These are phyloP conservation scores for Drosophila imparisetae DNA, from an alignment of 2,888 invertebrate genomes.

Conservation along the genomic window DNA sequence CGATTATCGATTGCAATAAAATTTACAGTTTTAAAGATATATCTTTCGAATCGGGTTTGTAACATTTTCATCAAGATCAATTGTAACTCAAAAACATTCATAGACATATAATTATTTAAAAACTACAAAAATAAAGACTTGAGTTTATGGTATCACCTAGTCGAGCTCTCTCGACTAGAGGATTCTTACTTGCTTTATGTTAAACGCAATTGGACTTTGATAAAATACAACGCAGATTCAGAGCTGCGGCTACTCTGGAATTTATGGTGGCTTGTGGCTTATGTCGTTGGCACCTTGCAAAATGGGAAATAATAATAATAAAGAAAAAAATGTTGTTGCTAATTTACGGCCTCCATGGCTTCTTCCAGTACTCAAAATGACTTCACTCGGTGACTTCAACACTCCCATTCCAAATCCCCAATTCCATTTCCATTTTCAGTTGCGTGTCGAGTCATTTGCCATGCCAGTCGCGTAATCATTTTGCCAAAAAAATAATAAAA, in stretches of 20 bases:
- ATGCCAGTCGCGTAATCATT: constrained; percentile 47
- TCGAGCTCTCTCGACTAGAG: not conserved
- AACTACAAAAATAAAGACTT: not conserved
- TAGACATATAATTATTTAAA: not conserved
- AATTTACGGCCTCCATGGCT: constrained; percentile 33
- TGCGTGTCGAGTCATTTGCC: constrained; percentile 38
- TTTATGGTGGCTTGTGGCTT: constrained; percentile 4
- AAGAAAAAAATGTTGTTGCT: constrained; percentile 19
- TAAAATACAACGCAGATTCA: constrained; percentile 39
- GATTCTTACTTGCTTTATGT: not conserved
- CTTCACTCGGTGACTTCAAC: constrained; percentile 10
- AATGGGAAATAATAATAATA: not conserved
- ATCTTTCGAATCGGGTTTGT: not conserved
- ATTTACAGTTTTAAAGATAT: not conserved
- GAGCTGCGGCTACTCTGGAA: constrained; percentile 23
- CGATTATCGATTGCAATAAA: not conserved
- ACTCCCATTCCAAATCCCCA: not conserved
- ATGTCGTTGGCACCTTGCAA: constrained; percentile 8
- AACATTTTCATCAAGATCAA: not conserved
- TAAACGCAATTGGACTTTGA: constrained; percentile 57
- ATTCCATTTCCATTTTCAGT: constrained; percentile 18
- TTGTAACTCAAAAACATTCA: not conserved
- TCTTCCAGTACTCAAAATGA: constrained; percentile 17
- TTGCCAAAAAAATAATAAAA: constrained; percentile 29
- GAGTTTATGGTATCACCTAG: not conserved